A percentile compares a stretch with the other conserved stretches of the same genome.
Conservation (phyloP, 2,113 vertebrate species). For the Catagonus wagneri region DNA sequence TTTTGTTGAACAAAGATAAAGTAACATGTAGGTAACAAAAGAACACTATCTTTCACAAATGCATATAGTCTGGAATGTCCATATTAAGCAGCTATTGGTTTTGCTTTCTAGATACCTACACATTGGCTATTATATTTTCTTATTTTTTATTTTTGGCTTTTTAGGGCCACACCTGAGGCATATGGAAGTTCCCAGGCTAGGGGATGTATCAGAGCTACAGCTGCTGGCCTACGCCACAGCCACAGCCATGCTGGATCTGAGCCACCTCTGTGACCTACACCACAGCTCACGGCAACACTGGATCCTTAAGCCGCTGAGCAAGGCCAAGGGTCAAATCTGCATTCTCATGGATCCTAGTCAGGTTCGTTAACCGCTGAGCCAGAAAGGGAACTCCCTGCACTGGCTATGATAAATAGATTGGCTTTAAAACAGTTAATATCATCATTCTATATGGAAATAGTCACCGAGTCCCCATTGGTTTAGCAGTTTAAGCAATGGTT, state of each 20-base stretch:
- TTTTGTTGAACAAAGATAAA: background rate
- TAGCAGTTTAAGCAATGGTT: background rate
- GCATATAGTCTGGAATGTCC: background rate
- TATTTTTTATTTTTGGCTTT: too few relatives aligned
- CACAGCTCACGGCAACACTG: too few relatives aligned
- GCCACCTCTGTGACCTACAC: too few relatives aligned
- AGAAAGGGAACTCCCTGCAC: background rate
- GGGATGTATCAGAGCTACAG: too few relatives aligned
- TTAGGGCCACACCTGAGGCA: too few relatives aligned
- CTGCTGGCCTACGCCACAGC: too few relatives aligned
- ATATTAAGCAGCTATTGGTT: background rate
- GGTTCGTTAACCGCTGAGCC: too few relatives aligned
- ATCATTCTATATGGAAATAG: background rate
- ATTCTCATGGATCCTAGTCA: too few relatives aligned
- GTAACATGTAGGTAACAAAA: background rate
- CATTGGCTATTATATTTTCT: background rate
- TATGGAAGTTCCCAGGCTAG: too few relatives aligned
- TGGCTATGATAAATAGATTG: background rate
- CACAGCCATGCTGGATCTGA: too few relatives aligned
- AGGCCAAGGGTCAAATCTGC: too few relatives aligned
- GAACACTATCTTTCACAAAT: background rate
- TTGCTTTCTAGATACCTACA: background rate
- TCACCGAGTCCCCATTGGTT: background rate
- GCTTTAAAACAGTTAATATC: background rate
- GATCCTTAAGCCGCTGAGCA: too few relatives aligned